Percentiles rank a stretch among this genome's conserved stretches.
Conservation (phyloP, 92 coral and sea anemone genomes). For the Zoanthus sociatus region DNA sequence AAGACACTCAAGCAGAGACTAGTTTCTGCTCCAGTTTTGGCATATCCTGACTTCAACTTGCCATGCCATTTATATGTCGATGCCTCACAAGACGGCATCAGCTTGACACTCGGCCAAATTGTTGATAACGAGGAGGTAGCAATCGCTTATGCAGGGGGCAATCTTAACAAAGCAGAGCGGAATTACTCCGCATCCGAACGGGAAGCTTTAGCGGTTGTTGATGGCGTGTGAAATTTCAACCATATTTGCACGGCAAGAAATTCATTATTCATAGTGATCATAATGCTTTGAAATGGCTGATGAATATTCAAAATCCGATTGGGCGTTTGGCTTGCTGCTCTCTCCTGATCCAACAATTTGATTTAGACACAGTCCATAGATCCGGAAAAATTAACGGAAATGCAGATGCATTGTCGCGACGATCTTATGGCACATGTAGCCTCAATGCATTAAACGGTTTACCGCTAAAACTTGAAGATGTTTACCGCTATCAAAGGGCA, state of each 20-base stretch:
- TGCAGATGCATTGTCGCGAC: neutral
- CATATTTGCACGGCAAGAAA: constrained; percentile 38
- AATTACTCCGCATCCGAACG: no score
- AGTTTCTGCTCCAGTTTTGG: constrained; percentile 35
- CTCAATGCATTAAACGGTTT: constrained; percentile 13
- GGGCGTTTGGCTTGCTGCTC: constrained; percentile 47
- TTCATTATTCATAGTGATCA: constrained; percentile 43
- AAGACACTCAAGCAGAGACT: constrained; percentile 28
- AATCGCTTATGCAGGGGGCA: no score
- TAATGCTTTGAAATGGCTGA: constrained; percentile 46
- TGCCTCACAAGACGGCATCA: constrained; percentile 22
- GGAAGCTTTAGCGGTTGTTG: no score
- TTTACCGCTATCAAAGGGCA: neutral
- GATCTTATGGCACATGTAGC: constrained; percentile 33
- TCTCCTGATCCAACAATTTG: constrained; percentile 31
- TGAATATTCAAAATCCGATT: constrained; percentile 35
- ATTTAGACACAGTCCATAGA: constrained; percentile 41
- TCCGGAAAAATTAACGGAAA: constrained; percentile 6
- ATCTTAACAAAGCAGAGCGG: no score
- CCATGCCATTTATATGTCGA: constrained; percentile 33
- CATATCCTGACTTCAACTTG: constrained; percentile 16
- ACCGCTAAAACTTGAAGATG: constrained; percentile 21
- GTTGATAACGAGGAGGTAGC: no score
- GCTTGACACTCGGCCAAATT: no score
- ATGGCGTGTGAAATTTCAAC: constrained; percentile 13